phyloP scores from a whole-genome alignment of 1,140 invertebrate species.

The Neoseiulus cucumeris region DNA sequence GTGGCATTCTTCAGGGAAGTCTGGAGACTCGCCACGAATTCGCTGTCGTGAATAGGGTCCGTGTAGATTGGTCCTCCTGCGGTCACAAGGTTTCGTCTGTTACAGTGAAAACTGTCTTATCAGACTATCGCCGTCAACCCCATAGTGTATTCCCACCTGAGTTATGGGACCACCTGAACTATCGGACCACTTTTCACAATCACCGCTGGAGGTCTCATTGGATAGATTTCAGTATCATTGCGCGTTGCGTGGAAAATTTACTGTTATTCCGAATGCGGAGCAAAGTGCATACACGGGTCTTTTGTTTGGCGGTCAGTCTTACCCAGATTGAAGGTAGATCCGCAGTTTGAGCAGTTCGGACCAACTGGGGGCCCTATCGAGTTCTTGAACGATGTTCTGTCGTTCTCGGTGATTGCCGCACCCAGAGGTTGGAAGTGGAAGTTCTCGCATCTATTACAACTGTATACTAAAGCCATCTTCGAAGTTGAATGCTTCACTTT shows the following conservation, averaged over 20 bases:
- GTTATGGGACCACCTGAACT: too few relatives aligned
- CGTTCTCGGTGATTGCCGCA: slow-evolving; percentile 30
- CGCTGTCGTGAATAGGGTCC: slow-evolving; percentile 51
- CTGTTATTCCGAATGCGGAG: too few relatives aligned
- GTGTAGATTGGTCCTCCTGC: slow-evolving; percentile 87
- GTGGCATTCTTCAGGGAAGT: slow-evolving; percentile 23
- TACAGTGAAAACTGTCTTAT: too few relatives aligned
- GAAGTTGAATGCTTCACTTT: not conserved
- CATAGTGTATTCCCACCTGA: too few relatives aligned
- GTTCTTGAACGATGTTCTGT: slow-evolving; percentile 15
- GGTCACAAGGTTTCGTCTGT: slow-evolving; percentile 34
- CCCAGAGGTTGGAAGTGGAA: slow-evolving; percentile 54
- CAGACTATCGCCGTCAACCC: too few relatives aligned
- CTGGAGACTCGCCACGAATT: slow-evolving; percentile 45
- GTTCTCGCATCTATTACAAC: slow-evolving; percentile 68
- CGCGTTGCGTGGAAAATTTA: too few relatives aligned
- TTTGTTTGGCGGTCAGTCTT: not conserved
- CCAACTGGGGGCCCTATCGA: slow-evolving; percentile 43
- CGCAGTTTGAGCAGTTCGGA: slow-evolving; percentile 51
- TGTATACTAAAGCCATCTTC: slow-evolving; percentile 64
- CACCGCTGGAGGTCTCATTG: too few relatives aligned
- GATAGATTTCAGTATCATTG: too few relatives aligned
- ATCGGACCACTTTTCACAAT: too few relatives aligned
- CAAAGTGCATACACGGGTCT: too few relatives aligned
- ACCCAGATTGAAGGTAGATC: slow-evolving; percentile 35